Evolutionary conservation across 2,113 vertebrate genomes (phyloP).

Genomic region (Platycercus adscitus): DNA sequence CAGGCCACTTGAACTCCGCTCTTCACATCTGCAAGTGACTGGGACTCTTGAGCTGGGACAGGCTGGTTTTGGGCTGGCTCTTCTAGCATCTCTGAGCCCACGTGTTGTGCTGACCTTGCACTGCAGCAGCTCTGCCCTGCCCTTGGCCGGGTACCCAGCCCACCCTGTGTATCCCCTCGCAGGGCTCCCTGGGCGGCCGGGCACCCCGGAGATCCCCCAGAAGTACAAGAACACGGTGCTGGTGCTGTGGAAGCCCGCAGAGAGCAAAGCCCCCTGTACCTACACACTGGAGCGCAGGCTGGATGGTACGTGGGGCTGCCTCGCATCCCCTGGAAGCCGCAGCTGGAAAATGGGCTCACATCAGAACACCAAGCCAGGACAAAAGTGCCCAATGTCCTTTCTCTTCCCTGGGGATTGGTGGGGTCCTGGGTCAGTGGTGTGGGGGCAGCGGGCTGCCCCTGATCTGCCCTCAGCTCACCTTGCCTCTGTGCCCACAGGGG

Average conservation of each 20-base stretch:
- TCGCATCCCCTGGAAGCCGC: accelerated
- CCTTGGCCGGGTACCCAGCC: neutral
- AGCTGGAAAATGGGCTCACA: neutral
- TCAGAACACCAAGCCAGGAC: neutral
- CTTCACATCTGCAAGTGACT: neutral
- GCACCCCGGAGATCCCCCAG: slow-evolving; percentile 93
- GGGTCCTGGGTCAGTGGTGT: too few relatives aligned
- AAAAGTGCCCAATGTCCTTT: neutral
- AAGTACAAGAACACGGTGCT: slow-evolving; percentile 93
- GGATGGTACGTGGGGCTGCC: slow-evolving; percentile 78
- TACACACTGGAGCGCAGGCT: slow-evolving; percentile 88
- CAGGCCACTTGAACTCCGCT: neutral
- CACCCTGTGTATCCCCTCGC: neutral
- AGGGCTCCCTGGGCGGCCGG: slow-evolving; percentile 90
- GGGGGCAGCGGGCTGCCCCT: neutral
- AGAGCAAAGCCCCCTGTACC: slow-evolving; percentile 90
- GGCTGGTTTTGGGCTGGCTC: neutral
- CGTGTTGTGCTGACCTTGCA: neutral
- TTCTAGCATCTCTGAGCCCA: neutral
- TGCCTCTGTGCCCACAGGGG: slow-evolving; percentile 70
- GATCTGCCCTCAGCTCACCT: accelerated
- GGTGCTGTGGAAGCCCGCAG: slow-evolving; percentile 93
- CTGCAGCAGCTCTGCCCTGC: neutral
- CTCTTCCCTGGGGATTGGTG: neutral
- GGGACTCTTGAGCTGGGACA: neutral